phyloP scores from a whole-genome alignment of 2,888 invertebrate species.

The Hermaeophaga mercurialis region DNA sequence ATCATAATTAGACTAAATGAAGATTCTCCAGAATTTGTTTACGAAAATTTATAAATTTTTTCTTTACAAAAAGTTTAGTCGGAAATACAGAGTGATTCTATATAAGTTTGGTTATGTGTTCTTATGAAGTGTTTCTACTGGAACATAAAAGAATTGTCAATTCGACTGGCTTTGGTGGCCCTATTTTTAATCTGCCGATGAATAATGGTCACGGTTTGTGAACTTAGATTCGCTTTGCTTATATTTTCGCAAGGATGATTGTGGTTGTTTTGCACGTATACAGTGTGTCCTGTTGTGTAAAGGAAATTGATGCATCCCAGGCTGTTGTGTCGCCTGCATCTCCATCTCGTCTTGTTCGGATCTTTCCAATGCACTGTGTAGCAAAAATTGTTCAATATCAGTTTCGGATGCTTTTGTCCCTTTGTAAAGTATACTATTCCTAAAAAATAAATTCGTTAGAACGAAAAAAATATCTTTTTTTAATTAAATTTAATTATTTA shows the following conservation, averaged over 20 bases:
- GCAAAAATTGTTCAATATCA: constrained; percentile 39
- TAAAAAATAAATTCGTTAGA: too few species aligned
- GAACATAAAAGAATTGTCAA: too few species aligned
- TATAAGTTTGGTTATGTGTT: too few species aligned
- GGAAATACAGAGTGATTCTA: too few species aligned
- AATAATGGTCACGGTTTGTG: constrained; percentile 17
- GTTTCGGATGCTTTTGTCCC: constrained; percentile 41
- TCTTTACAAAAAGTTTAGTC: too few species aligned
- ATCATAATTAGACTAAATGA: too few species aligned
- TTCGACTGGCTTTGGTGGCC: neutral
- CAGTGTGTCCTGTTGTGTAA: constrained; percentile 31
- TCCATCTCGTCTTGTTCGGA: constrained; percentile 37
- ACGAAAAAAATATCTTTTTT: too few species aligned
- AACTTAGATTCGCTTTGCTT: constrained; percentile 12
- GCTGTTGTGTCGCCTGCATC: constrained; percentile 36
- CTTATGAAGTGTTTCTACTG: too few species aligned
- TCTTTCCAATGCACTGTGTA: constrained; percentile 38
- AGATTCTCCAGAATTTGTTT: too few species aligned
- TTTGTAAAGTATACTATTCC: constrained; percentile 39
- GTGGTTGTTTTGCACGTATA: constrained; percentile 28
- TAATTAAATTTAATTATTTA: too few species aligned
- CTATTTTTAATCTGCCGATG: constrained; percentile 10
- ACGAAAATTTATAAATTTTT: too few species aligned
- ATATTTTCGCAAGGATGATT: constrained; percentile 32
- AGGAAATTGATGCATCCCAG: constrained; percentile 36